phyloP scores from a whole-genome alignment of 2,113 vertebrate species.

The Dicrurus megarhynchus region DNA sequence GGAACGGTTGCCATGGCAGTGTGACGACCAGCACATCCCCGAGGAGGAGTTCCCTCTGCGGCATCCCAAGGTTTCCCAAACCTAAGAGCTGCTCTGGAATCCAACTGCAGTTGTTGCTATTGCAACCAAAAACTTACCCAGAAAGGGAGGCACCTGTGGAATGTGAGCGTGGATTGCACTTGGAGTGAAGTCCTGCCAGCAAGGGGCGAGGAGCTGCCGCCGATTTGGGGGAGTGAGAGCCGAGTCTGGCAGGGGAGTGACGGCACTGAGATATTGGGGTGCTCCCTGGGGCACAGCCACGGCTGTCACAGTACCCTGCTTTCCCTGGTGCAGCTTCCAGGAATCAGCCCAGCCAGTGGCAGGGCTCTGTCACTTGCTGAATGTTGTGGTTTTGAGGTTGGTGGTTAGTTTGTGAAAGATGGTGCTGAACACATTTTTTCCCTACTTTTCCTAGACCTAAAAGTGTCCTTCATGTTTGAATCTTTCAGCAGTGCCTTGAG shows the following conservation, averaged over 20 bases:
- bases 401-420: not conserved
- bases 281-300: accelerated
- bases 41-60: not conserved
- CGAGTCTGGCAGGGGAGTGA: accelerated
- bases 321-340: accelerated
- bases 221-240: not conserved
- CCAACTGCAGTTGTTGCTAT: not conserved
- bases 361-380: not conserved
- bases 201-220: not conserved
- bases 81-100: not conserved
- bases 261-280: not conserved
- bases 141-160: not conserved
- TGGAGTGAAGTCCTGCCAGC: not conserved
- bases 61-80: not conserved
- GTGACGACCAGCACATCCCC: not conserved
- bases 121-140: not conserved
- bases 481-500: not conserved
- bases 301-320: not conserved
- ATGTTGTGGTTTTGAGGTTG: not conserved
- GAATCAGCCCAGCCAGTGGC: not conserved
- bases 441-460: not conserved
- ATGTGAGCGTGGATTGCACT: accelerated
- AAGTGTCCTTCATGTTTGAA: not conserved
- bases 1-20: not conserved
- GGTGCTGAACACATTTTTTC: not conserved